These are phyloP conservation scores for Muscicapa comitata DNA, from an alignment of 2,797 vertebrate species.

Conservation along the genomic window DNA sequence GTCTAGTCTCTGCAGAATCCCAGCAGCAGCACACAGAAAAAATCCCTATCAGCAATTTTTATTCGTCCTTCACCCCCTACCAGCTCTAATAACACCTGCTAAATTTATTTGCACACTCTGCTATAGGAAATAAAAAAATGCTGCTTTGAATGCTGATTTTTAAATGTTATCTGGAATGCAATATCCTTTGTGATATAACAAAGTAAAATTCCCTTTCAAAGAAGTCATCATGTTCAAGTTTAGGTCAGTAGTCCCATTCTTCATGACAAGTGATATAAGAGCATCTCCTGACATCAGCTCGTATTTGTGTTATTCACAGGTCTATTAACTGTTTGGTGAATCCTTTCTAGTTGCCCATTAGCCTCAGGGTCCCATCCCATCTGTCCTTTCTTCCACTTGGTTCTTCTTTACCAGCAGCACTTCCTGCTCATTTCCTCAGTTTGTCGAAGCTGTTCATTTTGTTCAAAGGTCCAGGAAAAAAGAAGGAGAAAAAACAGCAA, in stretches of 20 bases:
- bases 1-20: slow-evolving; percentile 1
- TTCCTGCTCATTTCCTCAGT: neutral
- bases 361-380: neutral
- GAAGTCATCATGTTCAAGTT: neutral
- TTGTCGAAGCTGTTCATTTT: neutral
- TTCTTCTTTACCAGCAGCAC: neutral
- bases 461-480: neutral
- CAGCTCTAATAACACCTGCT: slow-evolving; percentile 28
- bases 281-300: neutral
- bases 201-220: neutral
- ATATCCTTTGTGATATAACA: neutral
- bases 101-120: slow-evolving; percentile 10
- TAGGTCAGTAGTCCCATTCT: neutral
- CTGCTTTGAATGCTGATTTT: neutral
- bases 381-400: neutral
- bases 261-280: neutral
- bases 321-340: neutral
- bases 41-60: slow-evolving; percentile 33
- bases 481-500: accelerated
- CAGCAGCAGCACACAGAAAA: neutral
- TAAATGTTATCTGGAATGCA: slow-evolving; percentile 6
- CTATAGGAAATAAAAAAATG: neutral
- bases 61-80: neutral
- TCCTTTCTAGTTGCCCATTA: neutral
- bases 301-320: neutral